These are phyloP conservation scores for Yponomeuta malinellus DNA, from an alignment of 2,888 invertebrate species.

Conservation along the genomic window DNA sequence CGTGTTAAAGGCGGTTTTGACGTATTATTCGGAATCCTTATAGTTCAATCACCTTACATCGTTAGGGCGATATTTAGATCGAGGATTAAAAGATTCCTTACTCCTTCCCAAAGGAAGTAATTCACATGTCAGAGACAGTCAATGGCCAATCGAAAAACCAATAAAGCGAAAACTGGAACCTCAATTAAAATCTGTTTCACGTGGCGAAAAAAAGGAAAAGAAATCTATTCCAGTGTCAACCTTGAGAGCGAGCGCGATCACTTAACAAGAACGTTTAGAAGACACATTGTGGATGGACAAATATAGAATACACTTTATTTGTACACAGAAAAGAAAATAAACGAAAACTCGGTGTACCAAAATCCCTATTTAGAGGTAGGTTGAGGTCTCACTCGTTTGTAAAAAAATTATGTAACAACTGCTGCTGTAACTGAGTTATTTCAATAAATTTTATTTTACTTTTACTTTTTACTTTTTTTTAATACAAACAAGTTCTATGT, in stretches of 20 bases:
- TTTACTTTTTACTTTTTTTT: too few relatives aligned
- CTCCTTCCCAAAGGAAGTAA: too few relatives aligned
- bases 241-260: neutral
- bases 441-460: too few relatives aligned
- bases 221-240: neutral
- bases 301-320: neutral
- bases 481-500: too few relatives aligned
- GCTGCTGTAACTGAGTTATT: too few relatives aligned
- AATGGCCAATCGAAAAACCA: neutral
- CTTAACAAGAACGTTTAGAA: neutral
- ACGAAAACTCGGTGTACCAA: too few relatives aligned
- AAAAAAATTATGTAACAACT: too few relatives aligned
- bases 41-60: too few relatives aligned
- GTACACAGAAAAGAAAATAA: neutral
- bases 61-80: too few relatives aligned
- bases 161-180: neutral
- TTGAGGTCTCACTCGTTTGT: too few relatives aligned
- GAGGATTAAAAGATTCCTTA: too few relatives aligned
- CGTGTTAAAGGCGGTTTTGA: slow-evolving; percentile 9
- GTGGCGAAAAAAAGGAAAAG: neutral
- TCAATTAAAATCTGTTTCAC: neutral
- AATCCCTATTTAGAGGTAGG: too few relatives aligned
- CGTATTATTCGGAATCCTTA: slow-evolving; percentile 6
- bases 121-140: neutral
- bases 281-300: neutral